These are phyloP conservation scores for Naso thynnoides DNA, from an alignment of 2,797 vertebrate genomes.

Conservation along the genomic window DNA sequence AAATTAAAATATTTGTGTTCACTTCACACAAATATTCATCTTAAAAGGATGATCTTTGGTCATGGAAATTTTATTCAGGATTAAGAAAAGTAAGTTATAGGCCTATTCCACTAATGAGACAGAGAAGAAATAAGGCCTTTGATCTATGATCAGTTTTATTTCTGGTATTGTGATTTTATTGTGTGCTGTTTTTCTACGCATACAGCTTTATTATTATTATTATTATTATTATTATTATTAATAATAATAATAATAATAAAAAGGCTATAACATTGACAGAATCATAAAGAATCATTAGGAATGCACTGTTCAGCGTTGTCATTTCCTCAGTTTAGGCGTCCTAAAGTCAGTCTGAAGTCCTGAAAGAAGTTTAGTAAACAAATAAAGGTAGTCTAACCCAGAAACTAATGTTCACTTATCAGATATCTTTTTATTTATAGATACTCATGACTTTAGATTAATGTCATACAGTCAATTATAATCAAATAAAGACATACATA, in stretches of 20 bases:
- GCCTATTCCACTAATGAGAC: too few species aligned
- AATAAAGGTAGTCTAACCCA: not conserved
- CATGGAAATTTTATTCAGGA: not conserved
- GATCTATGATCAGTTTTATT: not conserved
- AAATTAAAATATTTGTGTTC: too few species aligned
- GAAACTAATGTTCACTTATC: not conserved
- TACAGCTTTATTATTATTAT: not conserved
- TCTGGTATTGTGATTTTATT: not conserved
- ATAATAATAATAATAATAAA: not conserved
- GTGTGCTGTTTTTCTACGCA: not conserved
- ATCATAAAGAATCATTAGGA: not conserved
- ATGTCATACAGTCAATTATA: not conserved
- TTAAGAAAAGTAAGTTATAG: too few species aligned
- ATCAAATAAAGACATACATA: not conserved
- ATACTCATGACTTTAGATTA: not conserved
- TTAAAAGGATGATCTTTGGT: not conserved
- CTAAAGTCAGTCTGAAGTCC: constrained; percentile 18
- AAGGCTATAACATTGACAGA: not conserved
- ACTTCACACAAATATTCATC: not conserved
- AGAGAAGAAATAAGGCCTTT: too few species aligned
- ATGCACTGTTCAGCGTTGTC: not conserved
- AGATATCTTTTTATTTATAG: not conserved
- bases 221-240: not conserved
- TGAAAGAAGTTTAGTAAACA: constrained; percentile 6
- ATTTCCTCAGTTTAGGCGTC: not conserved